Evolutionary conservation across 2,888 invertebrate genomes (phyloP), one percentile per base, ranked within the genome.

Genomic region (Agrotis puta): DNA sequence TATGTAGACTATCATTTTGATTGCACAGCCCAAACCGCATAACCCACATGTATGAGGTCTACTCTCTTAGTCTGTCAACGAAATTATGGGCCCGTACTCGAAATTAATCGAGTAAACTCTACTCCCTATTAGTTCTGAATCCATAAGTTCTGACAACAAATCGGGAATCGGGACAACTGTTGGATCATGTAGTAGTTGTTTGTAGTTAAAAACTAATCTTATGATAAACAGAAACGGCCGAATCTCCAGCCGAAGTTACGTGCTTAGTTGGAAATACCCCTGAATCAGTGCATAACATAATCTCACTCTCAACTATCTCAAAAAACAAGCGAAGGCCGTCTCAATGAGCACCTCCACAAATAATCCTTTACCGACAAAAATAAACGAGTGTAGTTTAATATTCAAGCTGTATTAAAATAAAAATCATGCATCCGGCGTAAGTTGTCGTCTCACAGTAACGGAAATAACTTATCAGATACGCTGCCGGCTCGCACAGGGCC

Each of bases 381-480:
- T 24, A 50, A 56, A 9, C 14, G 22, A 33, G 56, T 63, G 13
- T 76, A 59, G 27, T 81, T 70, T 70, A 66, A 64, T 64, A 77
- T 69, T 73, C 80, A 76, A 79, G 64, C 65, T 63, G 61, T 73
- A 77, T 74, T 63, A 79, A 84, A 85, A 85, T 77, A 74, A 88
- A 87, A 85, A 79, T 82, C 82, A 73, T 85, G 85, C 88, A 88
- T 88, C 88, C 88, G 88, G 85, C 81, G 77, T 81, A 74, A 77
- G 78, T 81, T 82, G 83, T 81, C 88, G 88, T 88, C 88, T 90
- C 87, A 81, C 86, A 90, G 89, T 89, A 92, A 91, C 94, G 94
- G 95, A 95, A 95, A 94, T 93, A 91, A 91, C 92, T 92, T 93
- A 94, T 94, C 94, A 92, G 94, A 90, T 91, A 91, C 92, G 92